Conservation (phyloP, 2,113 vertebrate genomes). For the Zosterops borbonicus region DNA sequence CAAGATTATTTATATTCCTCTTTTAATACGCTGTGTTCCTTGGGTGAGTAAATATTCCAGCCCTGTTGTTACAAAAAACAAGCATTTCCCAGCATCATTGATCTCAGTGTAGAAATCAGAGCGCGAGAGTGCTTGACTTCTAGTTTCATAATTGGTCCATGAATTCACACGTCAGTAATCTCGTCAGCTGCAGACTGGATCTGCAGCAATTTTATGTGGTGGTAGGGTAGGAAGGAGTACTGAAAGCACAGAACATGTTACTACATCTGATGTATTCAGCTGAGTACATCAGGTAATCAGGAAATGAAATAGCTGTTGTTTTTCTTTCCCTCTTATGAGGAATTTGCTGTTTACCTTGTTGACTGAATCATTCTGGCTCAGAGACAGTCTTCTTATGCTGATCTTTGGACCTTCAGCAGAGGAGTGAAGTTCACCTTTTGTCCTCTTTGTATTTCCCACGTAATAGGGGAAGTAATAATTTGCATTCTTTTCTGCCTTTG, state of each 20-base stretch:
- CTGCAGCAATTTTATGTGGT: background rate
- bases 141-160: background rate
- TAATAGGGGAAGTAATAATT: conserved; percentile 19
- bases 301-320: background rate
- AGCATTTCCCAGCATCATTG: background rate
- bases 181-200: background rate
- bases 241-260: conserved; percentile 4
- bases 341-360: conserved; percentile 49
- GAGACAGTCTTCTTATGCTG: background rate
- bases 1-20: background rate
- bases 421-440: conserved; percentile 48
- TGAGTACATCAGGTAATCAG: background rate
- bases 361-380: conserved; percentile 18
- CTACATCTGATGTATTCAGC: background rate
- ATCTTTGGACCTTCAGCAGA: background rate
- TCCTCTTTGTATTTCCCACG: conserved; percentile 1
- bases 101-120: background rate
- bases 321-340: background rate
- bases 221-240: background rate
- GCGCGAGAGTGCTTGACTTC: background rate
- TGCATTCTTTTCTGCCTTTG: conserved; percentile 42
- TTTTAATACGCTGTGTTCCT: background rate
- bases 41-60: background rate
- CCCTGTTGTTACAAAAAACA: background rate
- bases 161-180: background rate